phyloP scores from a whole-genome alignment of 1,140 invertebrate species.

The Zaprionus lachaisei region DNA sequence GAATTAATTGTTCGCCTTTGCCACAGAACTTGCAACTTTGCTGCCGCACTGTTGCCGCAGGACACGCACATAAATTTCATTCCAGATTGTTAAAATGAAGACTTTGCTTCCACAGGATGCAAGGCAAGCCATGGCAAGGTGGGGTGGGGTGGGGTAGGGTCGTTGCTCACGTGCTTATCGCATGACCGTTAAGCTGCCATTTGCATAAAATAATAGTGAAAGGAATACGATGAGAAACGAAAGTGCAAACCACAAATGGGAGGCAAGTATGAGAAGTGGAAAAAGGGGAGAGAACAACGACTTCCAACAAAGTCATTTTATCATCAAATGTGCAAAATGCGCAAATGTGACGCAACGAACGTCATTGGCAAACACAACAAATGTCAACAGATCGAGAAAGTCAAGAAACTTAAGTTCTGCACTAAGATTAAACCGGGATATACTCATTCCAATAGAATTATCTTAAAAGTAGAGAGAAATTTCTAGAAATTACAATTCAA shows the following conservation, averaged over 20 bases:
- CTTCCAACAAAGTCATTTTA: conserved; percentile 25
- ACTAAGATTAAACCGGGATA: not conserved
- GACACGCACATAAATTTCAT: conserved; percentile 24
- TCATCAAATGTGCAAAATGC: conserved; percentile 30
- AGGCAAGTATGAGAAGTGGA: not conserved
- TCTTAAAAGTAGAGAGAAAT: not conserved
- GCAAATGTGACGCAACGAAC: conserved; percentile 17
- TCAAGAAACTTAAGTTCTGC: not conserved
- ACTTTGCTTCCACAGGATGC: conserved; percentile 3
- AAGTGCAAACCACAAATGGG: not conserved
- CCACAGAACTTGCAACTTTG: conserved; percentile 11
- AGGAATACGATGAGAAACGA: not conserved
- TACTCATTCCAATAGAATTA: not conserved
- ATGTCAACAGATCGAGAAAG: conserved; percentile 8
- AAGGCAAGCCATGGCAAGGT: not conserved
- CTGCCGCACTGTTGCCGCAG: not conserved
- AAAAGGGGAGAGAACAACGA: not conserved
- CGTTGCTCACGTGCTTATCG: conserved; percentile 24
- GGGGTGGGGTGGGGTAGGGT: not conserved
- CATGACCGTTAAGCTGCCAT: conserved; percentile 35
- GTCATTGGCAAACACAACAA: not conserved
- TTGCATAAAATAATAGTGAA: conserved; percentile 39
- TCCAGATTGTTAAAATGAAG: conserved; percentile 16
- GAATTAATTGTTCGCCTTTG: conserved; percentile 28
- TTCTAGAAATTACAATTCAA: not conserved